Conservation (phyloP, 92 coral and sea anemone genomes). For the Heteractis magnifica region DNA sequence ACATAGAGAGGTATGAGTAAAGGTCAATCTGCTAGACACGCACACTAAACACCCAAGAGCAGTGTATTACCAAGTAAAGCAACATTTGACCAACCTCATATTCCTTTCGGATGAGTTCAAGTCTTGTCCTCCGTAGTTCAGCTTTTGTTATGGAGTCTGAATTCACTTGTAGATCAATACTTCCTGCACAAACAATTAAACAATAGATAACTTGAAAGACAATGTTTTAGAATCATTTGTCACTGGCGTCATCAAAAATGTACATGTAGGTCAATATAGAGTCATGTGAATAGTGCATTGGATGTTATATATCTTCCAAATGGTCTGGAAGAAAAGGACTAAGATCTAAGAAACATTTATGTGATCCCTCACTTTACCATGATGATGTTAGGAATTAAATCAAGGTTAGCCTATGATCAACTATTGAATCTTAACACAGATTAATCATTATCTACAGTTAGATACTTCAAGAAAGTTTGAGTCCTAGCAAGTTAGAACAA, state of each 20-base stretch:
- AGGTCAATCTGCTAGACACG: slow-evolving; percentile 12
- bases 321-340: not conserved
- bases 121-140: slow-evolving; percentile 87
- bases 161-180: slow-evolving; percentile 82
- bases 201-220: not conserved
- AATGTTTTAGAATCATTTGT: not conserved
- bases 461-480: slow-evolving; percentile 4
- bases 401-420: not conserved
- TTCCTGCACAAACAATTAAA: slow-evolving; percentile 57
- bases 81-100: slow-evolving; percentile 70
- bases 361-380: not conserved
- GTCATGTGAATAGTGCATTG: not conserved
- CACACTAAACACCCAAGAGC: not conserved
- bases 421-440: not conserved
- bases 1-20: not conserved
- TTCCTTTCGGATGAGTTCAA: slow-evolving; percentile 86
- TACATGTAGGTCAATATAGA: slow-evolving; percentile 12
- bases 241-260: not conserved
- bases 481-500: not conserved
- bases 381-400: not conserved
- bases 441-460: not conserved
- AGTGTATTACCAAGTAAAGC: not conserved
- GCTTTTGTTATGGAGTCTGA: slow-evolving; percentile 81
- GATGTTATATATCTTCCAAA: not conserved
- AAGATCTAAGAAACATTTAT: not conserved